These are phyloP conservation scores for Taeniopygia guttata DNA, from an alignment of 2,797 vertebrate species.

Conservation along the genomic window DNA sequence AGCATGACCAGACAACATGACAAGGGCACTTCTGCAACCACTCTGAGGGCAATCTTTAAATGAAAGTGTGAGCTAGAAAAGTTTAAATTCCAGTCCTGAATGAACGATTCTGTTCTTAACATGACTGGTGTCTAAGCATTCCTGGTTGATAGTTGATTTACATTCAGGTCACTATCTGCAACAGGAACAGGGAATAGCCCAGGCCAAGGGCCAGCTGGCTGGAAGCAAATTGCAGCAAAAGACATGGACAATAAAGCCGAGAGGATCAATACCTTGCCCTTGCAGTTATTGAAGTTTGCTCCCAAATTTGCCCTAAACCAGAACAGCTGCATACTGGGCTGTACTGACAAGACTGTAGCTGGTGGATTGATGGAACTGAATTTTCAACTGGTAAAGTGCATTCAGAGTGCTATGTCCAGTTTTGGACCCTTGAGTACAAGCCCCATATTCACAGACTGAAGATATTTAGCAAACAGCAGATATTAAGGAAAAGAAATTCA, in stretches of 20 bases:
- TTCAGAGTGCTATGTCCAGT: not conserved
- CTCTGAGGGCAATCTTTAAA: not conserved
- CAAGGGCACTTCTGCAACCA: not conserved
- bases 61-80: not conserved
- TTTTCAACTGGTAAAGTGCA: not conserved
- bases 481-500: not conserved
- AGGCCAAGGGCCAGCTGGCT: not conserved
- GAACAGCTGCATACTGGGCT: not conserved
- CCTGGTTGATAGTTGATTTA: not conserved
- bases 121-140: not conserved
- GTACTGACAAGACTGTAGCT: not conserved
- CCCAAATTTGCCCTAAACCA: not conserved
- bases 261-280: not conserved
- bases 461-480: not conserved
- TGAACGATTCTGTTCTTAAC: not conserved
- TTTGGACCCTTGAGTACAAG: not conserved
- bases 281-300: not conserved
- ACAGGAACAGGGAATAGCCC: not conserved
- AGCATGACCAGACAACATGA: not conserved
- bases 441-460: not conserved
- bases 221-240: not conserved
- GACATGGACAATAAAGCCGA: not conserved
- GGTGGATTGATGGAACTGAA: not conserved
- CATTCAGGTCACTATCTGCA: not conserved
- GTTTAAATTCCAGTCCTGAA: not conserved